Evolutionary conservation across 23 tunicate genomes (phyloP).

Genomic region (Oikopleura albicans): DNA sequence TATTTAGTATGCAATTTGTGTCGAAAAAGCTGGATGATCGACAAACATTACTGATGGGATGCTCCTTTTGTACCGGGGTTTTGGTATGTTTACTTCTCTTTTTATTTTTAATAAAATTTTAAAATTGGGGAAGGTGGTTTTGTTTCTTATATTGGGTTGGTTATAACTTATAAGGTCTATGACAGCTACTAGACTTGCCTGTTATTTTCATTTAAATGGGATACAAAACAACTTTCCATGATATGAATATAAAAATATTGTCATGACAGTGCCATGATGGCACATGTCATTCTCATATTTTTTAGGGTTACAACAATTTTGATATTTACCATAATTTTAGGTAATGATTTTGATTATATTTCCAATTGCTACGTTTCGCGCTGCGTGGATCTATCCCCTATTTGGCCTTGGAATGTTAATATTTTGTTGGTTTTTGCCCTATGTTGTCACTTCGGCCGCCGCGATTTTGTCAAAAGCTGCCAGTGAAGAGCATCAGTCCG

Average conservation of each 20-base stretch:
- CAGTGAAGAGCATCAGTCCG: not conserved
- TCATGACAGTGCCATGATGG: too few species aligned
- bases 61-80: not conserved
- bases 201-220: too few species aligned
- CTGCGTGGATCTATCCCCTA: not conserved
- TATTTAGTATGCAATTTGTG: slow-evolving; percentile 9
- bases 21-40: not conserved
- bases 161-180: too few species aligned
- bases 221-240: too few species aligned
- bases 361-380: slow-evolving; percentile 10
- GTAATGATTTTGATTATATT: not conserved
- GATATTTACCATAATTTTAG: not conserved
- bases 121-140: too few species aligned
- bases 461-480: slow-evolving; percentile 4
- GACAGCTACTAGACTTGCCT: too few species aligned
- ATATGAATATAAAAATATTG: too few species aligned
- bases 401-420: not conserved
- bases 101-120: too few species aligned
- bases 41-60: not conserved
- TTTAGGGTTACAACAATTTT: not conserved
- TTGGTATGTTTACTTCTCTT: not conserved
- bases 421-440: slow-evolving; percentile 6
- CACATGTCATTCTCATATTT: too few species aligned
- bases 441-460: slow-evolving; percentile 3
- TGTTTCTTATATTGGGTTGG: too few species aligned